Evolutionary conservation across 2,888 invertebrate species (phyloP).

Genomic region (Ligdia adustata): DNA sequence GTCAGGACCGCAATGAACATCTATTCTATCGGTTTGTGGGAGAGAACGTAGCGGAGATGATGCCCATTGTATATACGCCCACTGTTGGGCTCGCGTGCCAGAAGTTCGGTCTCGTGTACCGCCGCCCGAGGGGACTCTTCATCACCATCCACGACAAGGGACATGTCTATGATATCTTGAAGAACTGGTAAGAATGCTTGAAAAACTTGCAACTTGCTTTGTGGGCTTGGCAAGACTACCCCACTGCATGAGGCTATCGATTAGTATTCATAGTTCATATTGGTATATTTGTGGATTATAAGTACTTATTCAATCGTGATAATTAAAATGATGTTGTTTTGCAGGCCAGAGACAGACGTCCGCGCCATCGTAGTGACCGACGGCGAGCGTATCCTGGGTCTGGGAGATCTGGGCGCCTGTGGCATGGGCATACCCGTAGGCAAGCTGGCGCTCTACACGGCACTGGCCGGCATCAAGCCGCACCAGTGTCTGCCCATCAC

Average conservation of each 20-base stretch:
- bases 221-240: too few relatives aligned
- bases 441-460: conserved; percentile 98
- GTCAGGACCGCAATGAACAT: conserved; percentile 96
- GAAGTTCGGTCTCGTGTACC: conserved; percentile 96
- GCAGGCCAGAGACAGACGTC: conserved; percentile 93
- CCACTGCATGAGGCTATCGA: too few relatives aligned
- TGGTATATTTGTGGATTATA: too few relatives aligned
- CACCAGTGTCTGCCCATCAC: conserved; percentile 97
- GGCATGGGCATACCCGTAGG: conserved; percentile 99
- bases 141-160: conserved; percentile 98
- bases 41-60: conserved; percentile 94
- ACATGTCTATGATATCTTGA: conserved; percentile 96
- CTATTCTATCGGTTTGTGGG: conserved; percentile 96
- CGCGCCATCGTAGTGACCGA: conserved; percentile 98
- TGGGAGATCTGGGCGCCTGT: conserved; percentile 98
- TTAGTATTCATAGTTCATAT: too few relatives aligned
- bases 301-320: too few relatives aligned
- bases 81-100: conserved; percentile 99
- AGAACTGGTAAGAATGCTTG: conserved; percentile 91
- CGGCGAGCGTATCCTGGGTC: conserved; percentile 98
- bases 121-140: conserved; percentile 96
- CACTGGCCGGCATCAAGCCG: conserved; percentile 98
- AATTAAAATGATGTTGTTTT: too few relatives aligned
- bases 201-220: background rate
- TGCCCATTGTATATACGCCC: conserved; percentile 99